These are phyloP conservation scores for Momotus momota DNA, from an alignment of 2,797 vertebrate species.

Conservation along the genomic window DNA sequence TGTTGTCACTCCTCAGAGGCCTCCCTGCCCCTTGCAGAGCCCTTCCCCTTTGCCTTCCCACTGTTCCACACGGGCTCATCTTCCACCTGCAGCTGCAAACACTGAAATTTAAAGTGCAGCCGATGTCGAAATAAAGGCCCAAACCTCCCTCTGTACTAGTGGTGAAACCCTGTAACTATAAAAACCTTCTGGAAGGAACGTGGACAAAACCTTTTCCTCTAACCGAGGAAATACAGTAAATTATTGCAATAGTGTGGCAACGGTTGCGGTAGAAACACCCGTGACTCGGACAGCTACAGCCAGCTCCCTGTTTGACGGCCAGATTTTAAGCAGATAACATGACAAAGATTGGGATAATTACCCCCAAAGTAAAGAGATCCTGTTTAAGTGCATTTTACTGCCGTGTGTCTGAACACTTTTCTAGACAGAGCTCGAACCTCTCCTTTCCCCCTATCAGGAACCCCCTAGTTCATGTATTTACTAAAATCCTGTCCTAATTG, in stretches of 20 bases:
- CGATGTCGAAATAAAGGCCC: neutral
- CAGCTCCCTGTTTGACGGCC: neutral
- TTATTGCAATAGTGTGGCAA: neutral
- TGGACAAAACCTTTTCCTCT: neutral
- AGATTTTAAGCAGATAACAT: neutral
- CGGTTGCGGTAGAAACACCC: neutral
- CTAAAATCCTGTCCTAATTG: conserved; percentile 77
- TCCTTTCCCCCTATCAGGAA: conserved; percentile 49
- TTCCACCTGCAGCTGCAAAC: neutral
- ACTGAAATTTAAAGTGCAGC: neutral
- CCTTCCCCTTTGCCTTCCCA: neutral
- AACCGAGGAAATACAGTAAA: conserved; percentile 10
- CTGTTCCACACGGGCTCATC: neutral
- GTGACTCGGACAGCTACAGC: neutral
- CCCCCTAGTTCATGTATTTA: conserved; percentile 70
- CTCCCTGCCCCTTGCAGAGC: neutral
- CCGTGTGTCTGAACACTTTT: neutral
- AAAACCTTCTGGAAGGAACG: neutral
- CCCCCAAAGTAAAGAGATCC: conserved; percentile 35
- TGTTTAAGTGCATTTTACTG: conserved; percentile 47
- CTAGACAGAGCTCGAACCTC: conserved; percentile 49
- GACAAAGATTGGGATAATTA: conserved; percentile 47
- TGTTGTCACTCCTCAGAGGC: neutral
- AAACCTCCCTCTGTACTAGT: neutral
- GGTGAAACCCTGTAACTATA: conserved; percentile 3